These are phyloP conservation scores for Anthophora plumipes DNA, from an alignment of 2,888 invertebrate genomes.

Conservation along the genomic window DNA sequence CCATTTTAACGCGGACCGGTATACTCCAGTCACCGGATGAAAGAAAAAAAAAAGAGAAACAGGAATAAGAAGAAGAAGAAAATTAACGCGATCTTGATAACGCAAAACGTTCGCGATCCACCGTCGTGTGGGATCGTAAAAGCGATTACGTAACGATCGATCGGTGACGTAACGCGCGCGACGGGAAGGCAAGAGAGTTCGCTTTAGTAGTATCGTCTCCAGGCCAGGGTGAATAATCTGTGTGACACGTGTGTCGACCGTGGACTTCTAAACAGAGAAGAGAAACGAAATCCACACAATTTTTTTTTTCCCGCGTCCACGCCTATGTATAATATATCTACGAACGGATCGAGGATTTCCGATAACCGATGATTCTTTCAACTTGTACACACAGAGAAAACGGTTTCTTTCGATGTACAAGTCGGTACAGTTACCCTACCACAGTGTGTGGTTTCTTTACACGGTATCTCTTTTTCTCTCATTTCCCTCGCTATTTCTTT, in stretches of 20 bases:
- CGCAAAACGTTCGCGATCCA: slow-evolving; percentile 12
- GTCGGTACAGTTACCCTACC: no score
- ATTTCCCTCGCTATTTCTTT: slow-evolving; percentile 13
- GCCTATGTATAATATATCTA: slow-evolving; percentile 26
- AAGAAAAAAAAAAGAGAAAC: no score
- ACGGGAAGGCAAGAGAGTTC: slow-evolving; percentile 13
- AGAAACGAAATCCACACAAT: no score
- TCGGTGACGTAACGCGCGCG: slow-evolving; percentile 22
- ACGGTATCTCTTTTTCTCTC: neutral
- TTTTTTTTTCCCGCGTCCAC: slow-evolving; percentile 31
- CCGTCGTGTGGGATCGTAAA: neutral
- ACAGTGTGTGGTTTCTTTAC: slow-evolving; percentile 14
- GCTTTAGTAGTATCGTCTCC: neutral
- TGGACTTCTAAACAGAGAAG: neutral
- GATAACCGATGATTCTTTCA: slow-evolving; percentile 72
- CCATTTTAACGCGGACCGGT: no score
- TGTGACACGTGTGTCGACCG: slow-evolving; percentile 56
- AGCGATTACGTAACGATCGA: slow-evolving; percentile 41
- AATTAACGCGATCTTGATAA: slow-evolving; percentile 26
- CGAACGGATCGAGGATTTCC: slow-evolving; percentile 45
- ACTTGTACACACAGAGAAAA: slow-evolving; percentile 61
- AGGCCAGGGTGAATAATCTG: slow-evolving; percentile 55
- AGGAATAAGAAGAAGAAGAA: no score
- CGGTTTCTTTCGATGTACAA: no score
- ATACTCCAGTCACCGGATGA: no score